A percentile compares a stretch with the other conserved stretches of the same genome.
Evolutionary conservation across 2,113 vertebrate genomes (phyloP).

Genomic region (Nothoprocta pentlandii): DNA sequence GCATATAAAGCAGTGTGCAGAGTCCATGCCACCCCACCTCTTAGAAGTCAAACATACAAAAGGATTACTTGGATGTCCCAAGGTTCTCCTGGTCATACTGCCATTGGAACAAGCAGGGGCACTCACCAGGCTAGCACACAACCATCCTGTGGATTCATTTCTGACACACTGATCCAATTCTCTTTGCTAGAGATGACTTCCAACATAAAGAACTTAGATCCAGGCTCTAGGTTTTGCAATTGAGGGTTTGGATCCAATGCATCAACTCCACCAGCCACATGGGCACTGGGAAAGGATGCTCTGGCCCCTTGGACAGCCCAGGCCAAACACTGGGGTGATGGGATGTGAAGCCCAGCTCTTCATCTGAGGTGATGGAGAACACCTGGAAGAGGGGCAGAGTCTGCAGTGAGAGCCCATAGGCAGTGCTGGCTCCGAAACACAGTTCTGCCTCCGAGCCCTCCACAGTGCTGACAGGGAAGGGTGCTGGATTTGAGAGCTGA

Average conservation of each 20-base stretch:
- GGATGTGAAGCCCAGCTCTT: neutral
- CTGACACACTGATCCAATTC: neutral
- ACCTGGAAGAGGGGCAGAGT: neutral
- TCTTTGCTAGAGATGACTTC: accelerated
- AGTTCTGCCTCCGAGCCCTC: neutral
- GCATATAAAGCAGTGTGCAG: too few species aligned
- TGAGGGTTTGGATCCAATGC: too few species aligned
- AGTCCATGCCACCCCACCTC: accelerated
- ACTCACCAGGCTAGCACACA: accelerated
- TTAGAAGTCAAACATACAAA: accelerated
- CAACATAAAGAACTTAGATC: neutral
- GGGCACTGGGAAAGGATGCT: neutral
- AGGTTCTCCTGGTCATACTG: accelerated
- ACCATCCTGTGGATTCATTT: neutral
- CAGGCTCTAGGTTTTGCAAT: neutral
- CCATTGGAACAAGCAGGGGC: neutral
- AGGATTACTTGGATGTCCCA: accelerated
- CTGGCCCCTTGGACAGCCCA: neutral
- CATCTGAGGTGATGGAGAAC: neutral
- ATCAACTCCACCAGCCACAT: neutral
- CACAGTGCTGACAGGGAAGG: neutral
- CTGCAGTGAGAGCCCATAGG: neutral
- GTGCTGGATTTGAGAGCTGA: neutral
- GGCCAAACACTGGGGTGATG: neutral
- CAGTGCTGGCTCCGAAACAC: neutral